These are phyloP conservation scores for Butastur rufipennis DNA, from an alignment of 2,113 vertebrate species.

Conservation along the genomic window DNA sequence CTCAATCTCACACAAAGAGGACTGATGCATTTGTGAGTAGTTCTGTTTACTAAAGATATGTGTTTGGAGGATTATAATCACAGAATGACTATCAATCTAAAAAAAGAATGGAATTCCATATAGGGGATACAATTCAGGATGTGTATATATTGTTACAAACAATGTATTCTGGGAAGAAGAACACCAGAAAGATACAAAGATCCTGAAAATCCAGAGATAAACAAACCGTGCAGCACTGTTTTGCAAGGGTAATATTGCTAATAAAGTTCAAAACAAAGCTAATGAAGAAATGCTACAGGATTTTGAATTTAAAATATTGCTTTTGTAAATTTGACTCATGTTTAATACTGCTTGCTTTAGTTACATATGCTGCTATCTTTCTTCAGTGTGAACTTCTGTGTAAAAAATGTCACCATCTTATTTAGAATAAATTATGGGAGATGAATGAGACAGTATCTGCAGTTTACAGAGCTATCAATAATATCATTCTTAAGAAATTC, in stretches of 20 bases:
- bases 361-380: neutral
- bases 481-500: neutral
- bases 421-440: neutral
- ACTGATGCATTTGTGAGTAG: neutral
- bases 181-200: neutral
- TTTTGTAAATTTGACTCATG: neutral
- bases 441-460: neutral
- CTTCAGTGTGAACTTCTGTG: neutral
- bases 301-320: neutral
- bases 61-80: neutral
- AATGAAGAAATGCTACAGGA: neutral
- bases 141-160: neutral
- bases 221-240: neutral
- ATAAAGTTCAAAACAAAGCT: neutral
- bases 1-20: neutral
- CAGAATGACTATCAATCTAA: neutral
- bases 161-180: neutral
- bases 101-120: neutral
- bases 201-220: neutral
- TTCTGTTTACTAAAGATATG: neutral
- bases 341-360: neutral
- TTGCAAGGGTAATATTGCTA: neutral
- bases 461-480: neutral
- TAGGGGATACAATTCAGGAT: neutral
- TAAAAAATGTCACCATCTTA: neutral